Conservation (phyloP, 2,888 invertebrate species). For the Junonia oenone region DNA sequence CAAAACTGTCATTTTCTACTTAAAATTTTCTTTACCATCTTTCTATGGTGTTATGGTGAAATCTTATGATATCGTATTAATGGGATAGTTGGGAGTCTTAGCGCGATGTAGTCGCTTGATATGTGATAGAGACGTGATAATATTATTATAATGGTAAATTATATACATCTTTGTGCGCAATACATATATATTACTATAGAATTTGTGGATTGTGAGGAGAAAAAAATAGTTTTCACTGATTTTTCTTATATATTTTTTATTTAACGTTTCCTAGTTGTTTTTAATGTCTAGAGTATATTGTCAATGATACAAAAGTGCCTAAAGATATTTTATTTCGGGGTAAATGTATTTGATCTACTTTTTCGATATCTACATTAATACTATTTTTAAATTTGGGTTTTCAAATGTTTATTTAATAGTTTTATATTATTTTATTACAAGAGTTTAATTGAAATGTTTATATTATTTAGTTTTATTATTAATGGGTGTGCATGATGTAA, state of each 20-base stretch:
- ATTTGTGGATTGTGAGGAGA: too few relatives aligned
- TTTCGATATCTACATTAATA: too few relatives aligned
- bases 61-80: not conserved
- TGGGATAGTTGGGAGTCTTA: not conserved
- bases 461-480: not conserved
- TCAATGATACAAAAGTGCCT: too few relatives aligned
- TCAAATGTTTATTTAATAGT: too few relatives aligned
- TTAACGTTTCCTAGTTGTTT: too few relatives aligned
- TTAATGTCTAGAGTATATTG: too few relatives aligned
- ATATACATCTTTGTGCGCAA: not conserved
- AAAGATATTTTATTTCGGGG: too few relatives aligned
- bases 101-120: not conserved
- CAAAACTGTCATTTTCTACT: not conserved
- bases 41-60: not conserved
- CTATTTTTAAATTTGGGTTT: too few relatives aligned
- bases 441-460: not conserved
- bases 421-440: too few relatives aligned
- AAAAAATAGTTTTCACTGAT: too few relatives aligned
- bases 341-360: too few relatives aligned
- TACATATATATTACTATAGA: not conserved
- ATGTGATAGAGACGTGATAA: conserved; percentile 19
- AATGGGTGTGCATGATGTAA: not conserved
- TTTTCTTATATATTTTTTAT: too few relatives aligned
- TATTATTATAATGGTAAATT: not conserved
- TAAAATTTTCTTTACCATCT: not conserved